Base-by-base conservation (phyloP, 2,888 invertebrate genomes). In the Phaonia tiefii region DNA sequence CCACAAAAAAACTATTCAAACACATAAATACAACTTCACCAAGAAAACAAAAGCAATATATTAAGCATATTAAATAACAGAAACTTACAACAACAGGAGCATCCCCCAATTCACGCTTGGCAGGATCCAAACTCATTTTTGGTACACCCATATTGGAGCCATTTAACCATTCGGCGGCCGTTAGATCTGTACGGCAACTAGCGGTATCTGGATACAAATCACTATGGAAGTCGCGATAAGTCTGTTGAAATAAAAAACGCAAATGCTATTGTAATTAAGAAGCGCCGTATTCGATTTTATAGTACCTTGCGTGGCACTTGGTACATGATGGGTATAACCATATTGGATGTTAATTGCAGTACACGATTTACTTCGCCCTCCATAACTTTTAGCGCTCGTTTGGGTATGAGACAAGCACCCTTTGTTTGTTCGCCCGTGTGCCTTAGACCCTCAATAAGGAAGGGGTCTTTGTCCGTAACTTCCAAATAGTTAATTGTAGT, bases 351-450 rank as follows among this genome's bases (percentile, higher is more conserved):
- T 75, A 99, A 92, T 87, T 98, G 96, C 73, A 98, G 92, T 60
- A 99, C 93, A 83, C 98, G 92, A 91, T 98, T 97, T 3, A 99
- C 98, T 91, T 99, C 99, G 0, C 98, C 98, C 85, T 97, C 96
- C 98, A 99, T 99, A n/a, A 98, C 97, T 86, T 96, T 95, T 46
- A 99, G 91, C 0, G 97, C 97, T 76, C 97, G 92, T 92, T 99
- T 99, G 5, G 98, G 97, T 60, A 98, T 95, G 82, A 98, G 90
- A 86, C 97, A 97, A 1, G 97, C 97, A 3, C 98, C 98, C 89
- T 98, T 98, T 0, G 97, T 97, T 90, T 98, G 98, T 87, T 98
- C 98, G n/a, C 97, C 95, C 20, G 96, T 96, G 91, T 97, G 96
- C 73, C 96, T 92, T 81, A 96, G 91, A 22, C 98, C 97, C 90